Evolutionary conservation across 2,797 vertebrate genomes (phyloP).

Genomic region (Fringilla coelebs): DNA sequence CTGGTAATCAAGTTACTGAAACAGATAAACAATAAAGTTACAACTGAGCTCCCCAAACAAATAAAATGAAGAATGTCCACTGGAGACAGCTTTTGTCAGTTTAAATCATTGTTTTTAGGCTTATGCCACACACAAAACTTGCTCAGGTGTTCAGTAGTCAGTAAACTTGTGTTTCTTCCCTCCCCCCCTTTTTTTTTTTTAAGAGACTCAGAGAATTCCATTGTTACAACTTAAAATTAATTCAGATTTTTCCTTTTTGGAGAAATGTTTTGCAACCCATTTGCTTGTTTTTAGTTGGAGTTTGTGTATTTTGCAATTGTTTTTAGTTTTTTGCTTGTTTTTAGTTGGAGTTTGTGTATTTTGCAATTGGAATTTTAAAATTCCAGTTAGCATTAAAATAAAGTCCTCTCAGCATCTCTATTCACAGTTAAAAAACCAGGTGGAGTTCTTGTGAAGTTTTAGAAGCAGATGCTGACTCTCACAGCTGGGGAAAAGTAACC

Average conservation of each 20-base stretch:
- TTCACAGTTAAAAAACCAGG: not conserved
- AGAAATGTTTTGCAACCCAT: not conserved
- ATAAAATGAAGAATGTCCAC: not conserved
- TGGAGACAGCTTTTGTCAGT: not conserved
- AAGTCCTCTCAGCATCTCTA: not conserved
- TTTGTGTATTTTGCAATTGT: not conserved
- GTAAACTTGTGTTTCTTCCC: not conserved
- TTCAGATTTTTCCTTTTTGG: not conserved
- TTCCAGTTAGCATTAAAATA: not conserved
- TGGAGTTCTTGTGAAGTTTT: not conserved
- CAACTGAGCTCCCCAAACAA: not conserved
- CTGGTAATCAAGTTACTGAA: not conserved
- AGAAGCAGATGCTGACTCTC: not conserved
- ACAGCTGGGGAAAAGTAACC: not conserved
- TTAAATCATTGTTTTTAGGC: not conserved
- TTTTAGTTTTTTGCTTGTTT: no score
- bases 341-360: not conserved
- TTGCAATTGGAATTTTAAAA: not conserved
- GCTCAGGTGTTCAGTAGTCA: not conserved
- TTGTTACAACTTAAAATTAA: not conserved
- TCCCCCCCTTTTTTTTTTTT: accelerated
- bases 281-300: not conserved
- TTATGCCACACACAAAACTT: not conserved
- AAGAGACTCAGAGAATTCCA: not conserved
- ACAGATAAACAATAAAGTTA: not conserved